A percentile compares a stretch with the other conserved stretches of the same genome.
phyloP scores from a whole-genome alignment of 2,797 vertebrate species.

The Takifugu ocellatus region DNA sequence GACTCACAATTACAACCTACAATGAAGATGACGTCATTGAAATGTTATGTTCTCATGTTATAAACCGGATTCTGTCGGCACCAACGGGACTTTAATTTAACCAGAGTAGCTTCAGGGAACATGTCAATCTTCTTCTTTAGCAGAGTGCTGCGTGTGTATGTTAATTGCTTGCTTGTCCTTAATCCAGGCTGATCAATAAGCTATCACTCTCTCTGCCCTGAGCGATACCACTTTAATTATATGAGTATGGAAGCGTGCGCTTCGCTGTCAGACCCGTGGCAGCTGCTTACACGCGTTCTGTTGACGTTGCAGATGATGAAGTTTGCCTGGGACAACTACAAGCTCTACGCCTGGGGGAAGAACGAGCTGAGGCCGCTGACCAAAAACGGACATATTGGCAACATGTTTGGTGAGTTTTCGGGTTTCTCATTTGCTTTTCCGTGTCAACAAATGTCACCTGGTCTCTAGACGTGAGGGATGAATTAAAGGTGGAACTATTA shows the following conservation, averaged over 20 bases:
- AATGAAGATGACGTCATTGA: too few relatives aligned
- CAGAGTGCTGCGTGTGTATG: conserved; percentile 34
- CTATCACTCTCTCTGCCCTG: conserved; percentile 43
- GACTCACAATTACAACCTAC: too few relatives aligned
- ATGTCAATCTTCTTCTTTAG: conserved; percentile 55
- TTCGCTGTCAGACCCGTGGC: conserved; percentile 22
- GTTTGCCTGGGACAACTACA: conserved; percentile 97
- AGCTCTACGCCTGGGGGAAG: conserved; percentile 87
- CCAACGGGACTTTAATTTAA: conserved; percentile 45
- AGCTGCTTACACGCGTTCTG: neutral
- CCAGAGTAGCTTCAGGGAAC: conserved; percentile 31
- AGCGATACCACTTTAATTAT: conserved; percentile 54
- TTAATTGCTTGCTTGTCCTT: conserved; percentile 50
- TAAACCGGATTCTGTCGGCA: conserved; percentile 16
- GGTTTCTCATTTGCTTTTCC: neutral
- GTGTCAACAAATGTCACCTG: too few relatives aligned
- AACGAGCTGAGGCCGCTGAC: conserved; percentile 93
- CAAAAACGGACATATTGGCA: conserved; percentile 89
- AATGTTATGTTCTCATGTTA: conserved; percentile 6
- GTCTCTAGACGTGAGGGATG: too few relatives aligned
- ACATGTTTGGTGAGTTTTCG: conserved; percentile 92
- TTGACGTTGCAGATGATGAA: conserved; percentile 94
- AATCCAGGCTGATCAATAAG: conserved; percentile 61
- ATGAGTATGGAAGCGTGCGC: conserved; percentile 12
- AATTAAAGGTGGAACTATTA: too few relatives aligned